Evolutionary conservation across 2,113 vertebrate genomes (phyloP), one percentile per base, ranked within the genome.

Genomic region (Butorides virescens): DNA sequence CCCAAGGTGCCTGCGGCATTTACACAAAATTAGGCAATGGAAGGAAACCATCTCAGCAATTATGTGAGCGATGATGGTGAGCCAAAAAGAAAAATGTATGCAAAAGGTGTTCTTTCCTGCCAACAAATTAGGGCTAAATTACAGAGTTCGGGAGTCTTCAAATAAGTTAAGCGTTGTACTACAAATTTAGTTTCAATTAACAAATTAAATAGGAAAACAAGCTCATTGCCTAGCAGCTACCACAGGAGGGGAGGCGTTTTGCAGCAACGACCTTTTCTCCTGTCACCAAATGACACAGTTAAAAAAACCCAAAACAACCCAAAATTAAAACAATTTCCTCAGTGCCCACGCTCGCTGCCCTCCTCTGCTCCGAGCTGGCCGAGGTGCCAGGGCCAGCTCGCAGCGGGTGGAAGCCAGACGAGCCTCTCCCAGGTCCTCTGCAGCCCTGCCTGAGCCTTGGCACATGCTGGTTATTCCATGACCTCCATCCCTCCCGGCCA

Each of bases 161-260:
- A 90, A 65, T 78, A 85, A 92, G 46, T 95, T 94, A 78, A 81
- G 58, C 0, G 5, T 47, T 81, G 72, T 89, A 84, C 68, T 93
- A 81, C 74, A 95, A 97, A 95, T 95, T 93, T 80, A 74, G 47
- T 87, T 97, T 95, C 71, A 94, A 94, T 96, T 95, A 97, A 86
- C 50, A n/a, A 87, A 92, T 91, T 80, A 88, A 84, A 84, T 59
- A 86, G 53, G 55, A 91, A 91, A 80, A 50, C 29, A 82, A 81
- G 67, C 8, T 88, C 26, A 29, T 32, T 70, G 70, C 68, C 84
- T 66, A 52, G 68, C 71, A 91, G 91, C 59, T 97, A 29, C 37
- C 1, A 1, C 29, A 53, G 1, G 0, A 61, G 15, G 49, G 63
- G 30, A 90, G 50, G 53, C 10, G 11, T 63, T 86, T 37, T 30